Conservation (phyloP, 2,797 vertebrate species). For the Myioborus melanocephalus region DNA sequence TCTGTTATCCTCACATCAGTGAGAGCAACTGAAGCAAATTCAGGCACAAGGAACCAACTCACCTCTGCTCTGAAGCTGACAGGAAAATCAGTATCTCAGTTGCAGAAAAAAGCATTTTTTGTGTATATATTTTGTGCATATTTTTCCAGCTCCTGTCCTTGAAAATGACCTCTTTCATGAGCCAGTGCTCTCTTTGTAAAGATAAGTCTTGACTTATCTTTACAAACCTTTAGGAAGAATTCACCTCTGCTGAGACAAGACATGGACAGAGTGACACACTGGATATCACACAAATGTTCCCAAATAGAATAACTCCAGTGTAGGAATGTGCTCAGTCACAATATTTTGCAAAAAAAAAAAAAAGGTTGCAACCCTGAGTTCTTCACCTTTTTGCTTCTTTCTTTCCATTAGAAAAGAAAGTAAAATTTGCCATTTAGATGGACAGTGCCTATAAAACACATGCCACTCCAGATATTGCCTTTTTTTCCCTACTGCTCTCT, state of each 20-base stretch:
- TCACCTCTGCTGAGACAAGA: not conserved
- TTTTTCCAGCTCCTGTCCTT: not conserved
- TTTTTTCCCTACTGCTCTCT: not conserved
- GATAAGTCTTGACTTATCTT: not conserved
- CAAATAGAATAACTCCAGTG: not conserved
- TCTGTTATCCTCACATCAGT: not conserved
- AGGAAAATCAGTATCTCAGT: not conserved
- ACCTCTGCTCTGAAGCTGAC: not conserved
- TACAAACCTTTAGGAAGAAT: not conserved
- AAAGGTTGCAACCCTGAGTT: not conserved
- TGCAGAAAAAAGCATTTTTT: not conserved
- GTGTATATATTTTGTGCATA: not conserved
- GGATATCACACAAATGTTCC: not conserved
- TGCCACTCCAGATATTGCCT: rapidly evolving
- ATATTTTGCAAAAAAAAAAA: not conserved
- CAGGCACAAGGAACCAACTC: not conserved
- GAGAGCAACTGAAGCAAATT: not conserved
- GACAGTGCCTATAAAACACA: not conserved
- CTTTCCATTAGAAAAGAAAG: not conserved
- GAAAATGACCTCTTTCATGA: not conserved
- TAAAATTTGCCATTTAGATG: not conserved
- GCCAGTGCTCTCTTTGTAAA: not conserved
- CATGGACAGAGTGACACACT: rapidly evolving
- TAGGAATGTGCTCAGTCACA: not conserved
- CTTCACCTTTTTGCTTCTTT: not conserved